These are phyloP conservation scores for Scaptomyza polygonia DNA, from an alignment of 2,888 invertebrate species.

Conservation along the genomic window DNA sequence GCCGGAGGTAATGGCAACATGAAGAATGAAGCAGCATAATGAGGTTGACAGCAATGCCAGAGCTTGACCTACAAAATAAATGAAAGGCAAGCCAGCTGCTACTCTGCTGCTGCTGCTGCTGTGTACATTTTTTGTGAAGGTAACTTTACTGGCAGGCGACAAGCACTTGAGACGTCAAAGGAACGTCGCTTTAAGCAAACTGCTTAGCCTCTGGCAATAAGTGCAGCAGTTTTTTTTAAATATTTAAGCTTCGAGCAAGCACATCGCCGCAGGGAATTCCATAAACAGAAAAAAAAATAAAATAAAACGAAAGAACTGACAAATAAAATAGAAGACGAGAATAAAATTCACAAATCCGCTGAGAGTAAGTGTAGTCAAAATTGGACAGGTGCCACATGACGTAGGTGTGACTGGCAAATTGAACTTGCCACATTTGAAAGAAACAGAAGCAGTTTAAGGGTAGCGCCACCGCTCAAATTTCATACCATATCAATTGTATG, in stretches of 20 bases:
- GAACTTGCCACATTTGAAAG: conserved; percentile 55
- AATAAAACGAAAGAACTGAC: conserved; percentile 13
- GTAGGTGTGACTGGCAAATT: conserved; percentile 63
- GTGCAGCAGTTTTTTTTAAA: conserved; percentile 36
- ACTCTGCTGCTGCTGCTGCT: conserved; percentile 15
- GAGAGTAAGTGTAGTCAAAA: conserved; percentile 41
- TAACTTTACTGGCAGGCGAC: conserved; percentile 29
- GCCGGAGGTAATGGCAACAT: conserved; percentile 8
- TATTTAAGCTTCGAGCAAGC: conserved; percentile 32
- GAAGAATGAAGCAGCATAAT: conserved; percentile 25
- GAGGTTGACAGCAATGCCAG: conserved; percentile 25
- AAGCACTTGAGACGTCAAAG: conserved; percentile 54
- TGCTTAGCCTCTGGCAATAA: conserved; percentile 22
- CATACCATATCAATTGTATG: conserved; percentile 65
- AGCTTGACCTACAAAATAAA: conserved; percentile 69
- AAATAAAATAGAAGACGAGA: conserved; percentile 8
- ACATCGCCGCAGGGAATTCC: conserved; percentile 9
- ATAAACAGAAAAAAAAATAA: conserved; percentile 1
- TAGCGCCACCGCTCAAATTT: conserved; percentile 50
- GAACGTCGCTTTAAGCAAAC: conserved; percentile 21
- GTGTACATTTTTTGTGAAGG: conserved; percentile 23
- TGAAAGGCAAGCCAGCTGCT: conserved; percentile 3
- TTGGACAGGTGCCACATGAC: conserved; percentile 52
- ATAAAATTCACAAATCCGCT: conserved; percentile 37
- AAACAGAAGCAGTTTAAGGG: neutral